Percentiles rank a stretch among this genome's conserved stretches.
Conservation (phyloP, 2,888 invertebrate species). For the Nemapogon koenigi region DNA sequence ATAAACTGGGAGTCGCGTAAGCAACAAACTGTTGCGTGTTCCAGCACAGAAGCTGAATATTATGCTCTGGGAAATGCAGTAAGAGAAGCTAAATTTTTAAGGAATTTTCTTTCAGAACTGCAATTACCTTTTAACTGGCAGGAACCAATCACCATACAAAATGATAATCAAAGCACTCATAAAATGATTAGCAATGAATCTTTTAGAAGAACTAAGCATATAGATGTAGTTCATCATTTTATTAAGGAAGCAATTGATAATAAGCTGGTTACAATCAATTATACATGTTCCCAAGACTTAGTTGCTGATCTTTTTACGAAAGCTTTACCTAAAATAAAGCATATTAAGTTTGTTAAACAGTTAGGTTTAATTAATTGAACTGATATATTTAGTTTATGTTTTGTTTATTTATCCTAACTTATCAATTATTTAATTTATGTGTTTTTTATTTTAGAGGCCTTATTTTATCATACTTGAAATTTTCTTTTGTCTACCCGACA, state of each 20-base stretch:
- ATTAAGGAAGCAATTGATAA: neutral
- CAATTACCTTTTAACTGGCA: neutral
- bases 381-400: too few relatives aligned
- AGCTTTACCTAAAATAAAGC: neutral
- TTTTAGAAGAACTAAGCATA: constrained; percentile 1
- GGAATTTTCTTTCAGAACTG: too few relatives aligned
- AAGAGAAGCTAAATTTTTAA: too few relatives aligned
- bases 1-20: constrained; percentile 17
- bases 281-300: neutral
- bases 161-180: neutral
- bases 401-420: too few relatives aligned
- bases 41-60: constrained; percentile 19
- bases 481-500: too few relatives aligned
- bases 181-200: neutral
- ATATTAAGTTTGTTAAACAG: neutral
- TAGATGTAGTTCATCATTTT: constrained; percentile 2
- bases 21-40: constrained; percentile 15
- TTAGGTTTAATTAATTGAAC: too few relatives aligned
- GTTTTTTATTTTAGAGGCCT: too few relatives aligned
- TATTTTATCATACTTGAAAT: too few relatives aligned
- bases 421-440: too few relatives aligned
- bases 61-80: constrained; percentile 11
- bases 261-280: neutral
- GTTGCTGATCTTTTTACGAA: constrained; percentile 5
- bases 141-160: neutral